phyloP scores from a whole-genome alignment of 2,797 vertebrate genomes.

The Labeo calbasu region DNA sequence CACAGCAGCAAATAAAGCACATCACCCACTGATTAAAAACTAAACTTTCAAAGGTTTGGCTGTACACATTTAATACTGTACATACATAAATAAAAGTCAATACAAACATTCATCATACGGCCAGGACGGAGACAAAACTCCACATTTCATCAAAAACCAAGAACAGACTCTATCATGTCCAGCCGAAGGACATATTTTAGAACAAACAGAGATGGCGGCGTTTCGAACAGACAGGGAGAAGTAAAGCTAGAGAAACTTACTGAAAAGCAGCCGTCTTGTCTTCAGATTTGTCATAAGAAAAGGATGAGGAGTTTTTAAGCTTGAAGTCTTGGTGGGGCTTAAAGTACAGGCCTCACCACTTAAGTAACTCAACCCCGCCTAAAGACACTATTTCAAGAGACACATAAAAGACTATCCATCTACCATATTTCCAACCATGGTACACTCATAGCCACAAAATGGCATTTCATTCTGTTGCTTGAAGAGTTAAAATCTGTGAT shows the following conservation, averaged over 20 bases:
- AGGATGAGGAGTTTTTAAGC: constrained; percentile 60
- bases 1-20: constrained; percentile 7
- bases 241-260: constrained; percentile 70
- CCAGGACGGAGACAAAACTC: not conserved
- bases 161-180: not conserved
- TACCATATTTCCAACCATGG: constrained; percentile 32
- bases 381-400: constrained; percentile 78
- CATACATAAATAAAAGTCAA: constrained; percentile 17
- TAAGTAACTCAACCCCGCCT: constrained; percentile 80
- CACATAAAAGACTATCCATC: constrained; percentile 67
- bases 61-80: constrained; percentile 1
- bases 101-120: not conserved
- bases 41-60: constrained; percentile 8
- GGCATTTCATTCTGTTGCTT: constrained; percentile 9
- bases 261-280: constrained; percentile 62
- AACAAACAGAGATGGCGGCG: not conserved
- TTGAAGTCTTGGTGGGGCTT: constrained; percentile 63
- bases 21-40: constrained; percentile 20
- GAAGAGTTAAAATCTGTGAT: constrained; percentile 16
- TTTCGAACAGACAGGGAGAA: not conserved
- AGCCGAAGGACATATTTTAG: not conserved
- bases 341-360: constrained; percentile 73
- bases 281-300: constrained; percentile 57
- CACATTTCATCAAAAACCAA: constrained; percentile 19
- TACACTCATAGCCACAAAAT: constrained; percentile 37